phyloP scores from a whole-genome alignment of 1,140 invertebrate genomes.

The Drosophila lowei region DNA sequence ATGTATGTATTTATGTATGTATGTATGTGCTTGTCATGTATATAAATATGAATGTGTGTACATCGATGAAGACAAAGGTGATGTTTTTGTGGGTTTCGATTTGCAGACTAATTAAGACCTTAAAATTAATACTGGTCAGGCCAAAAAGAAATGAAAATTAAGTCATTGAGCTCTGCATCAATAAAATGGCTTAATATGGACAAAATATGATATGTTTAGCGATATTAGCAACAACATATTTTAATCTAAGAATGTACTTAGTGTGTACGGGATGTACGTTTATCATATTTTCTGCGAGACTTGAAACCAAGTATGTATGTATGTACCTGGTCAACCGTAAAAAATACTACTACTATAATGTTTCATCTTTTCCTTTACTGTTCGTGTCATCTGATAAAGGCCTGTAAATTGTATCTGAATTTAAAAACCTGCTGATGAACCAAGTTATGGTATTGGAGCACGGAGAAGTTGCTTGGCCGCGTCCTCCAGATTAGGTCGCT shows the following conservation, averaged over 20 bases:
- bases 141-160: slow-evolving; percentile 52
- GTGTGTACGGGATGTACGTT: no score
- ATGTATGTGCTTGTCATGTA: background rate
- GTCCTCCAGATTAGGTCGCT: slow-evolving; percentile 14
- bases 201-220: background rate
- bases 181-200: slow-evolving; percentile 19
- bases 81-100: slow-evolving; percentile 37
- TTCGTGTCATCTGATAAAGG: background rate
- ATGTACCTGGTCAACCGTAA: no score
- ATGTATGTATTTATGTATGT: slow-evolving; percentile 7
- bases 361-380: background rate
- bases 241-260: background rate
- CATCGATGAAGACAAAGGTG: slow-evolving; percentile 4
- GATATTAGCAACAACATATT: background rate
- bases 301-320: no score
- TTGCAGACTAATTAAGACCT: slow-evolving; percentile 74
- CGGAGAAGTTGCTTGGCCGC: no score
- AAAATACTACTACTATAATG: background rate
- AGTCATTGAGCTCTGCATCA: slow-evolving; percentile 57
- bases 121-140: slow-evolving; percentile 48
- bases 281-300: no score
- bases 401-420: slow-evolving; percentile 5
- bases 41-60: background rate
- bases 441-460: slow-evolving; percentile 6
- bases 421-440: slow-evolving; percentile 1